phyloP scores from a whole-genome alignment of 2,888 invertebrate species.

The Hypsopygia costalis region DNA sequence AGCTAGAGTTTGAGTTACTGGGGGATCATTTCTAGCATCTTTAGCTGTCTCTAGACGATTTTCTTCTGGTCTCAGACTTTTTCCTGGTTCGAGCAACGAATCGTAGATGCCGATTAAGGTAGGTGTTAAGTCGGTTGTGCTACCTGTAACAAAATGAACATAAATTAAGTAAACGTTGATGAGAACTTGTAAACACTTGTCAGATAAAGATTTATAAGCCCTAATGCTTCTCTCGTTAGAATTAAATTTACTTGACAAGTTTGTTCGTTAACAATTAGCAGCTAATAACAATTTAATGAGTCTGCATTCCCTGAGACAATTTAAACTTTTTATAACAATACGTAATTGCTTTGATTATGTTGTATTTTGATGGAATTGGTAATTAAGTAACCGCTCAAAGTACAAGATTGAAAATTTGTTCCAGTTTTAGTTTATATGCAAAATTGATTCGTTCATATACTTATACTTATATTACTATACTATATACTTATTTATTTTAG shows the following conservation, averaged over 20 bases:
- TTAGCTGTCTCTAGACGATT: conserved; percentile 60
- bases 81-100: conserved; percentile 82
- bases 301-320: conserved; percentile 25
- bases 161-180: conserved; percentile 9
- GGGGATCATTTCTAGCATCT: conserved; percentile 74
- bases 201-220: neutral
- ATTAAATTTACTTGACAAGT: neutral
- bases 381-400: too few species aligned
- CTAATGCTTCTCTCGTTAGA: neutral
- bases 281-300: conserved; percentile 37
- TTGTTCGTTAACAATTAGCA: conserved; percentile 28
- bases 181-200: neutral
- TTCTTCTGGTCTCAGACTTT: conserved; percentile 53
- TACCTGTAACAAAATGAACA: conserved; percentile 83
- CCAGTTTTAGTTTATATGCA: neutral
- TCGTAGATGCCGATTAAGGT: conserved; percentile 93
- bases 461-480: too few species aligned
- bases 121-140: conserved; percentile 92
- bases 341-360: conserved; percentile 4
- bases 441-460: too few species aligned
- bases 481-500: too few species aligned
- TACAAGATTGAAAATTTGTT: neutral
- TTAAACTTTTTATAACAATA: conserved; percentile 10
- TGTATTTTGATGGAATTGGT: neutral
- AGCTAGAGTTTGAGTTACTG: conserved; percentile 32